Conservation (phyloP, 2,888 invertebrate species). For the Sinentomon sp. region DNA sequence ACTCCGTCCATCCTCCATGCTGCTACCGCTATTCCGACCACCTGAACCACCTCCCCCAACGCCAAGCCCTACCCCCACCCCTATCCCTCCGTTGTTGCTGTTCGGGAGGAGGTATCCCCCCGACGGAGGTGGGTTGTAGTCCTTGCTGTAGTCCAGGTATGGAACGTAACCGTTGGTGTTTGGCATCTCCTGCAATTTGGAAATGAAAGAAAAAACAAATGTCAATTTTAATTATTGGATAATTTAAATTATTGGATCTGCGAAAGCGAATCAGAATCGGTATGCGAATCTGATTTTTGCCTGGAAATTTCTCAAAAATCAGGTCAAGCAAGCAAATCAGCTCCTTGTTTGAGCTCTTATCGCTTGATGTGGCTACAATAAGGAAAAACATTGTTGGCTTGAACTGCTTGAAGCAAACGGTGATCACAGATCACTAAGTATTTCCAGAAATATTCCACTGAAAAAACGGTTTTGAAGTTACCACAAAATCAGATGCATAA, state of each 20-base stretch:
- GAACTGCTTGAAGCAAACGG: no score
- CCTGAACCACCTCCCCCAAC: constrained; percentile 2
- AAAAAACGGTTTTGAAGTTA: no score
- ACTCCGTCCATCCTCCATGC: no score
- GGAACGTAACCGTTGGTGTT: constrained; percentile 63
- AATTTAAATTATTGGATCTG: background rate
- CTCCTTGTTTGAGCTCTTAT: no score
- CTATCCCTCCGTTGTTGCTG: constrained; percentile 12
- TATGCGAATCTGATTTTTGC: constrained; percentile 1
- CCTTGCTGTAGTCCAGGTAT: constrained; percentile 62
- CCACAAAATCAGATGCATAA: no score
- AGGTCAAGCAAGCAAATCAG: no score
- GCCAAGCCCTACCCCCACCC: no score
- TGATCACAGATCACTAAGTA: no score
- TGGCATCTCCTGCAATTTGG: constrained; percentile 43
- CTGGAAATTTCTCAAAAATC: constrained; percentile 1
- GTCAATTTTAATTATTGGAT: background rate
- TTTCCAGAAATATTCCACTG: no score
- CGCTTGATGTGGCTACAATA: no score
- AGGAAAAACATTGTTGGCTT: no score
- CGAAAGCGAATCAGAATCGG: constrained; percentile 2
- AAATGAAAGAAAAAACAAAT: constrained; percentile 14
- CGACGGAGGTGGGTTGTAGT: constrained; percentile 56
- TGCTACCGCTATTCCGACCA: no score
- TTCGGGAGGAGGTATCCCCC: constrained; percentile 17